Percentiles rank a stretch among this genome's conserved stretches.
phyloP scores from a whole-genome alignment of 2,888 invertebrate species.

The Heliconius hortense region DNA sequence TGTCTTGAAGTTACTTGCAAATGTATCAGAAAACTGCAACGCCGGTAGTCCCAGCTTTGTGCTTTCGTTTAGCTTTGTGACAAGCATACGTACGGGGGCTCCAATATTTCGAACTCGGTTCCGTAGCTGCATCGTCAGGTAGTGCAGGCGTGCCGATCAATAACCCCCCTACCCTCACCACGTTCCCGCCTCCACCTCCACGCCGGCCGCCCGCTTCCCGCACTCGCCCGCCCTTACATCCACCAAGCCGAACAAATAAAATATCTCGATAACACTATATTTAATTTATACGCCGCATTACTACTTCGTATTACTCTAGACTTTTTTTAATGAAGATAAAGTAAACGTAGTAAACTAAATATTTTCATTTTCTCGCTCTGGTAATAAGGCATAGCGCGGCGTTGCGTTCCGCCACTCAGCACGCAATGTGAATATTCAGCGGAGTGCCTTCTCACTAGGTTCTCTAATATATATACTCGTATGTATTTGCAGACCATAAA shows the following conservation, averaged over 20 bases:
- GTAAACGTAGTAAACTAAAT: not conserved
- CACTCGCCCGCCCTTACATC: slow-evolving; percentile 35
- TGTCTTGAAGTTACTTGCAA: not conserved
- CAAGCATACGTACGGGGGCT: slow-evolving; percentile 22
- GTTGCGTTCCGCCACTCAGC: too few relatives aligned
- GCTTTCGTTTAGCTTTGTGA: slow-evolving; percentile 29
- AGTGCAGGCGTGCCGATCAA: slow-evolving; percentile 69
- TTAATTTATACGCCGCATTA: slow-evolving; percentile 31
- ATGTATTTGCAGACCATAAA: too few relatives aligned
- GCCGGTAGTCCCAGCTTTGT: slow-evolving; percentile 24
- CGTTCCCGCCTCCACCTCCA: slow-evolving; percentile 31
- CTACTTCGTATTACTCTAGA: not conserved
- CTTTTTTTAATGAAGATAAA: not conserved
- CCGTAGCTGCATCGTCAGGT: slow-evolving; percentile 61
- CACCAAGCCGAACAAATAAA: slow-evolving; percentile 44
- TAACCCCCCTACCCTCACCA: slow-evolving; percentile 52
- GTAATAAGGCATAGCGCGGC: too few relatives aligned
- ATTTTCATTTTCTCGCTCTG: too few relatives aligned
- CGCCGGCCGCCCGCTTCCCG: slow-evolving; percentile 38
- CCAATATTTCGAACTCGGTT: slow-evolving; percentile 39
- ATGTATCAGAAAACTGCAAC: slow-evolving; percentile 12
- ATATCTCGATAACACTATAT: slow-evolving; percentile 41
- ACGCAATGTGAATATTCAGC: too few relatives aligned
- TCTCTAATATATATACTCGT: too few relatives aligned
- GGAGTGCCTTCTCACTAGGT: too few relatives aligned